phyloP scores from a whole-genome alignment of 2,888 invertebrate species.

The Iphiclides podalirius region DNA sequence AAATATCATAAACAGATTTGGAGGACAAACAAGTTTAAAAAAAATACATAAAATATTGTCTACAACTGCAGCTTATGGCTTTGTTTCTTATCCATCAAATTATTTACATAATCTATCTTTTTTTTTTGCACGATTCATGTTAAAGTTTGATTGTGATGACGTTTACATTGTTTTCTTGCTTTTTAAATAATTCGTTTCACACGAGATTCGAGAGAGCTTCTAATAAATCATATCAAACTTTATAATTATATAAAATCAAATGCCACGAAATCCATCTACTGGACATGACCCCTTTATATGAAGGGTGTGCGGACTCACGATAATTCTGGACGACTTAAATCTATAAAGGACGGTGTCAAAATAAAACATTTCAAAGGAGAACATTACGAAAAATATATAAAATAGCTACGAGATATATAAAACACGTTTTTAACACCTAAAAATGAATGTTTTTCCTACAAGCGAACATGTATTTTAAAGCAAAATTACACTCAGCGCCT shows the following conservation, averaged over 20 bases:
- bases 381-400: constrained; percentile 1
- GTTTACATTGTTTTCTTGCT: constrained; percentile 18
- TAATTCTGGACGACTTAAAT: constrained; percentile 36
- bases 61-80: constrained; percentile 13
- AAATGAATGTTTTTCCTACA: constrained; percentile 11
- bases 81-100: constrained; percentile 17
- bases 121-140: constrained; percentile 19
- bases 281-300: constrained; percentile 19
- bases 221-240: constrained; percentile 28
- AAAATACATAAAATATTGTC: constrained; percentile 11
- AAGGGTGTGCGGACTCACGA: constrained; percentile 6
- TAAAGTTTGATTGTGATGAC: constrained; percentile 20
- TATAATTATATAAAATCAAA: constrained; percentile 39
- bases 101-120: constrained; percentile 16
- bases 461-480: constrained; percentile 9
- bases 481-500: not conserved
- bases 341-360: constrained; percentile 61
- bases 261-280: constrained; percentile 38
- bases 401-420: constrained; percentile 10
- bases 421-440: constrained; percentile 22
- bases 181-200: constrained; percentile 14
- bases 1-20: constrained; percentile 13
- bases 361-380: constrained; percentile 38
- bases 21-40: constrained; percentile 7
- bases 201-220: constrained; percentile 32